These are phyloP conservation scores for Diglossa brunneiventris DNA, from an alignment of 2,113 vertebrate species.

Conservation along the genomic window DNA sequence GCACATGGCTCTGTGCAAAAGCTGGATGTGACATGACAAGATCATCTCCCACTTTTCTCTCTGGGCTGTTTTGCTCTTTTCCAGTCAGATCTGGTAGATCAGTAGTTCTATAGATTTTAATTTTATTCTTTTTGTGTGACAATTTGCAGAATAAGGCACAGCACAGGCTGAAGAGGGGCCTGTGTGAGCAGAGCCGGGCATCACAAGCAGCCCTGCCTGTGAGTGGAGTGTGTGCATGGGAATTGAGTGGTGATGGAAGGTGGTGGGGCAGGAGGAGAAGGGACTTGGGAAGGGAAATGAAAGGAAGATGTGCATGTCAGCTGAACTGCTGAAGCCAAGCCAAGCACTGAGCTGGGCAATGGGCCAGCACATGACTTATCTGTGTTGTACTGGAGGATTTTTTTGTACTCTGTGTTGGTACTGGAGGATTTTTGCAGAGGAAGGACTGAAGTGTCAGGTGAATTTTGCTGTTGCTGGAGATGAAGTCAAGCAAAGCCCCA, in stretches of 20 bases:
- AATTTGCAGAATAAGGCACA: background rate
- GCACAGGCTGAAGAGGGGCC: background rate
- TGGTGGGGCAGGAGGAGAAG: background rate
- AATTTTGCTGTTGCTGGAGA: background rate
- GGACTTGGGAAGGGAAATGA: background rate
- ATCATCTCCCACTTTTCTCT: background rate
- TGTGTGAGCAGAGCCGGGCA: background rate
- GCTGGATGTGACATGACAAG: background rate
- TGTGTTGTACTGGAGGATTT: background rate
- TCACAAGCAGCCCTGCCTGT: background rate
- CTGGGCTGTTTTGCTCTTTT: background rate
- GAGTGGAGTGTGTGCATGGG: background rate
- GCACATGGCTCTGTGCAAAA: background rate
- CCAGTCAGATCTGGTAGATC: background rate
- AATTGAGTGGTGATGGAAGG: background rate
- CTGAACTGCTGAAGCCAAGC: constrained; percentile 3
- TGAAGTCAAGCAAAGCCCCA: background rate
- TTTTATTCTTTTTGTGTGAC: background rate
- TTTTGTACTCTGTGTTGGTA: background rate
- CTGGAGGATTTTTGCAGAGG: background rate
- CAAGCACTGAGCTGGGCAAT: background rate
- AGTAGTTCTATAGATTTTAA: background rate
- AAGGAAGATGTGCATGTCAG: background rate
- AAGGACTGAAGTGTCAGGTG: background rate
- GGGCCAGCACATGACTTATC: background rate